Percentiles rank a stretch among this genome's conserved stretches.
phyloP scores from a whole-genome alignment of 2,888 invertebrate genomes.

The Habrosyne pyritoides region DNA sequence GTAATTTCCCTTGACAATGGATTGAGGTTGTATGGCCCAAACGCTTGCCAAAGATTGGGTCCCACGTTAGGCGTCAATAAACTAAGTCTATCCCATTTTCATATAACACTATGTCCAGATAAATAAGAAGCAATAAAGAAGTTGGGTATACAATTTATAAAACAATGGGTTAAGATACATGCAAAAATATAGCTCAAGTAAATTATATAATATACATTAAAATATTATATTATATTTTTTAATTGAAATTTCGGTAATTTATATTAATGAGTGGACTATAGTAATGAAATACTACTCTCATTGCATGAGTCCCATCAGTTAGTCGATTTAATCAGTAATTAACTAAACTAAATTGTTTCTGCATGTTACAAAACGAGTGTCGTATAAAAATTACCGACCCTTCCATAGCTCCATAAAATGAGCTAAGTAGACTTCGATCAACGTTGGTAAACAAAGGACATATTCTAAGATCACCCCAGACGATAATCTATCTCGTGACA shows the following conservation, averaged over 20 bases:
- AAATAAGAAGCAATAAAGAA: no score
- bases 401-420: not conserved
- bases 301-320: not conserved
- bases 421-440: not conserved
- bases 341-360: not conserved
- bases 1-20: constrained; percentile 56
- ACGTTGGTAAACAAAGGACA: not conserved
- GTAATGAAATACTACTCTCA: not conserved
- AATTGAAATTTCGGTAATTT: not conserved
- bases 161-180: no score
- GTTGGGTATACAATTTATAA: no score
- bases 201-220: no score
- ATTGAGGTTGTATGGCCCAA: constrained; percentile 26
- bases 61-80: constrained; percentile 40
- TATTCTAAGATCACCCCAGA: constrained; percentile 9
- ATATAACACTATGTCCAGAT: not conserved
- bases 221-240: no score
- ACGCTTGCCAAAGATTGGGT: constrained; percentile 27
- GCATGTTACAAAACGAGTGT: not conserved
- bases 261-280: not conserved
- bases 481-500: constrained; percentile 19
- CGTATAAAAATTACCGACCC: no score
- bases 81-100: not conserved
- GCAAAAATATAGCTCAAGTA: no score
- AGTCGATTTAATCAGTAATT: not conserved